Evolutionary conservation across 2,797 vertebrate genomes (phyloP), one percentile per base, ranked within the genome.

Genomic region (Platyrinchus mystaceus): DNA sequence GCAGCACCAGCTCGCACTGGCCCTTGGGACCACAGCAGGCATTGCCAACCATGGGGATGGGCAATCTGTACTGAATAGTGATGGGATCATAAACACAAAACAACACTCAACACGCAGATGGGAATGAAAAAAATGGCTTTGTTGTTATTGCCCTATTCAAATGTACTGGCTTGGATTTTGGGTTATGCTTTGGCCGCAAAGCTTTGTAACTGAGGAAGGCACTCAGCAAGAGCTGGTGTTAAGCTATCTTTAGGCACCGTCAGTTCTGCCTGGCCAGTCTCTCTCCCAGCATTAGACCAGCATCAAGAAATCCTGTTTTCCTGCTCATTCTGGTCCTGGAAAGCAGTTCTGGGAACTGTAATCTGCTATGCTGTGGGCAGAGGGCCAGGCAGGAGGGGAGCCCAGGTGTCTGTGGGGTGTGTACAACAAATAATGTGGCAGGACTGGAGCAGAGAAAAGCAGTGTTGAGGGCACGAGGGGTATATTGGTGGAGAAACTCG

Each of bases 331-430:
- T 66, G 77, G 84, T 73, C 85, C 82, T 5, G 0, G 64, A 93
- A 87, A 89, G 62, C 6, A 2, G 82, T 87, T 84, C 91, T 90
- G 85, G 79, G 85, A 77, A 47, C 53, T 10, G 43, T 58, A 47
- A 64, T 81, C n/a, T 59, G 53, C 58, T 23, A 0, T 0, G 1
- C 12, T 0, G 12, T 17, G 84, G 91, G 94, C 10, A 0, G n/a
- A 52, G 7, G 19, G 76, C 79, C 91, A 91, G 76, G 3, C 5
- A 53, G 46, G 55, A 63, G 39, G 20, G n/a, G 30, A 93, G 76
- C 39, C 55, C 30, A 17, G 68, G 30, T 87, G 7, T 1, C 0
- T 26, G 17, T 1, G 0, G 4, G 39, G 7, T 15, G 41, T 21
- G 26, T 22, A 6, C 6, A 17, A 24, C 22, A 11, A 80, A 30